These are phyloP conservation scores for Drosophila greeni DNA, from an alignment of 2,888 invertebrate genomes.

Conservation along the genomic window DNA sequence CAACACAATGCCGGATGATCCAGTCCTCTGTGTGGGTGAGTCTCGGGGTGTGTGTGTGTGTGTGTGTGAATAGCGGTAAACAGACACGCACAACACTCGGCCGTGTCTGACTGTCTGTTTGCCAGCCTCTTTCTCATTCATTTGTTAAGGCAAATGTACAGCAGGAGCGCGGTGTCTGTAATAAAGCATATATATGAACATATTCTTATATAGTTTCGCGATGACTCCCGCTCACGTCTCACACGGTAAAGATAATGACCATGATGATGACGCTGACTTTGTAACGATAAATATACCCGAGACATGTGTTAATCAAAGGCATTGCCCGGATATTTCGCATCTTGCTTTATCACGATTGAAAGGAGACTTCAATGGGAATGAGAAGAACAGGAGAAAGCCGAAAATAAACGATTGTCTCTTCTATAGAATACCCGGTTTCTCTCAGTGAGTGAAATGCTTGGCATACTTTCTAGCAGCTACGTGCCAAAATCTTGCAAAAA, in stretches of 20 bases:
- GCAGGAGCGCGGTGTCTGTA: constrained; percentile 44
- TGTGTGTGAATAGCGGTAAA: constrained; percentile 48
- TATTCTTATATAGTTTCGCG: constrained; percentile 56
- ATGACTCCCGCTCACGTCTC: constrained; percentile 11
- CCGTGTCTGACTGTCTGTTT: constrained; percentile 44
- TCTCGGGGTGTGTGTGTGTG: constrained; percentile 15
- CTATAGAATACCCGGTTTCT: not conserved
- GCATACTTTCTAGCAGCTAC: not conserved
- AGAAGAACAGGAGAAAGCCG: not conserved
- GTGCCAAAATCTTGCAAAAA: not conserved
- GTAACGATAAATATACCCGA: constrained; percentile 51
- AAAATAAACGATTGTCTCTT: not conserved
- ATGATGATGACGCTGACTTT: constrained; percentile 46
- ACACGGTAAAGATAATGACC: constrained; percentile 37
- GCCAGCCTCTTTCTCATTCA: constrained; percentile 50
- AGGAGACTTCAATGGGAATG: constrained; percentile 2
- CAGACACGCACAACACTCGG: constrained; percentile 58
- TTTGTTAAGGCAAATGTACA: constrained; percentile 63
- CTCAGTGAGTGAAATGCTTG: not conserved
- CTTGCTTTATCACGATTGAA: constrained; percentile 18
- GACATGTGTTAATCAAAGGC: constrained; percentile 57
- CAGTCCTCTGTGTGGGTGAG: constrained; percentile 42
- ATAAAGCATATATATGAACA: constrained; percentile 49
- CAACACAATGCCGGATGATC: constrained; percentile 58
- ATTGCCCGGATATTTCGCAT: constrained; percentile 2